Evolutionary conservation across 2,113 vertebrate species (phyloP).

Genomic region (Oryzias curvinotus): DNA sequence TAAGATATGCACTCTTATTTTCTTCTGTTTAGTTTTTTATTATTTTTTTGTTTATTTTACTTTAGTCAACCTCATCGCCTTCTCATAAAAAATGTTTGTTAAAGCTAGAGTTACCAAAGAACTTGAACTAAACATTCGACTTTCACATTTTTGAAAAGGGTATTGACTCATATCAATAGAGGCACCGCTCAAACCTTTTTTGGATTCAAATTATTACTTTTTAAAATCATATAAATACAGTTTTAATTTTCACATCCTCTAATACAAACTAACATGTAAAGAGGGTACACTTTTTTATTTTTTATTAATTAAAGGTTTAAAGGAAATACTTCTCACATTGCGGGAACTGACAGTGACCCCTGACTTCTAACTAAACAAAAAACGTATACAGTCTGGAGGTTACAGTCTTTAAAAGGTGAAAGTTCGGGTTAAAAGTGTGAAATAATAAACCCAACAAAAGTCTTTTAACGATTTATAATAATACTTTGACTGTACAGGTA

Average conservation of each 20-base stretch:
- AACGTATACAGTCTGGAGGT: conserved; percentile 27
- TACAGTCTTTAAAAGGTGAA: conserved; percentile 44
- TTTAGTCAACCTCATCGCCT: conserved; percentile 53
- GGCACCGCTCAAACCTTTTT: conserved; percentile 16
- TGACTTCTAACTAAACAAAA: conserved; percentile 18
- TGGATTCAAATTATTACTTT: conserved; percentile 11
- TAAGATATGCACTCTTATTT: conserved; percentile 43
- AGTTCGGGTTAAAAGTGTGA: conserved; percentile 44
- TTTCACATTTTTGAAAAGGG: conserved; percentile 39
- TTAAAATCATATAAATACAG: too few relatives aligned
- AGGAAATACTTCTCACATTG: too few relatives aligned
- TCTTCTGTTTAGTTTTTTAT: conserved; percentile 43
- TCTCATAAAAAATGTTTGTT: conserved; percentile 65
- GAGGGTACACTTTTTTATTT: neutral
- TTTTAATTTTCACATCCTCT: neutral
- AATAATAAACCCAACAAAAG: conserved; percentile 56
- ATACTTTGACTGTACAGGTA: conserved; percentile 59
- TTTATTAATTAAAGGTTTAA: too few relatives aligned
- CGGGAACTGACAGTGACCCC: neutral
- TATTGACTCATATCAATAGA: conserved; percentile 24
- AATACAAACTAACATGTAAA: conserved; percentile 3
- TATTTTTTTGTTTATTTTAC: conserved; percentile 30
- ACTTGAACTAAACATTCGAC: conserved; percentile 48
- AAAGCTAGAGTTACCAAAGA: conserved; percentile 57
- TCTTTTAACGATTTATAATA: conserved; percentile 61